phyloP scores from a whole-genome alignment of 1,140 invertebrate genomes.

The Anoplolepis gracilipes region DNA sequence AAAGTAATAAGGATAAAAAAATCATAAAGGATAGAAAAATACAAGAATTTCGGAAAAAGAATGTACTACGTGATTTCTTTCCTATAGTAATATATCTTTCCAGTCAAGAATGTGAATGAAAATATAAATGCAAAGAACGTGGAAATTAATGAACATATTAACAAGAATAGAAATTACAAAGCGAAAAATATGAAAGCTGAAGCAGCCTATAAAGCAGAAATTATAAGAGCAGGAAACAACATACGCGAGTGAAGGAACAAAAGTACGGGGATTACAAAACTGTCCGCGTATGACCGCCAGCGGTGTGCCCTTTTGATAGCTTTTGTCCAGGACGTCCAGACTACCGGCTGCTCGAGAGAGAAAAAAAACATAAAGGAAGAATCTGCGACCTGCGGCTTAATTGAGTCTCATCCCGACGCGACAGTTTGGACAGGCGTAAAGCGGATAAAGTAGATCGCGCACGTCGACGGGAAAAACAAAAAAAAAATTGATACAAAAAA shows the following conservation, averaged over 20 bases:
- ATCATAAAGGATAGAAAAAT: not conserved
- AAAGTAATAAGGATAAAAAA: not conserved
- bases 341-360: constrained; percentile 1
- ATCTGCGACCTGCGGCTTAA: constrained; percentile 47
- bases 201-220: not conserved
- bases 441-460: constrained; percentile 51
- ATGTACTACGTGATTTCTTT: not conserved
- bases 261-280: constrained; percentile 45
- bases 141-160: constrained; percentile 30
- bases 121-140: not conserved
- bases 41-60: not conserved
- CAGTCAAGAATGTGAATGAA: not conserved
- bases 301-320: constrained; percentile 34
- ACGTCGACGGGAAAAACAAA: constrained; percentile 38
- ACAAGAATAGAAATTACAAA: not conserved
- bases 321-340: constrained; percentile 1
- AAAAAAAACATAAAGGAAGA: not conserved
- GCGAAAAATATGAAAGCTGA: constrained; percentile 20
- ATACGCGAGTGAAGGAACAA: not conserved
- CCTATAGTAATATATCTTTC: not conserved
- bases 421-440: constrained; percentile 56
- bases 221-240: constrained; percentile 16
- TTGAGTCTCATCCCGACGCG: constrained; percentile 50
- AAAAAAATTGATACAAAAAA: constrained; percentile 42
- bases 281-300: constrained; percentile 40